Evolutionary conservation across 1,140 invertebrate genomes (phyloP), one percentile per base, ranked within the genome.

Genomic region (Drosophila lacteicornis): DNA sequence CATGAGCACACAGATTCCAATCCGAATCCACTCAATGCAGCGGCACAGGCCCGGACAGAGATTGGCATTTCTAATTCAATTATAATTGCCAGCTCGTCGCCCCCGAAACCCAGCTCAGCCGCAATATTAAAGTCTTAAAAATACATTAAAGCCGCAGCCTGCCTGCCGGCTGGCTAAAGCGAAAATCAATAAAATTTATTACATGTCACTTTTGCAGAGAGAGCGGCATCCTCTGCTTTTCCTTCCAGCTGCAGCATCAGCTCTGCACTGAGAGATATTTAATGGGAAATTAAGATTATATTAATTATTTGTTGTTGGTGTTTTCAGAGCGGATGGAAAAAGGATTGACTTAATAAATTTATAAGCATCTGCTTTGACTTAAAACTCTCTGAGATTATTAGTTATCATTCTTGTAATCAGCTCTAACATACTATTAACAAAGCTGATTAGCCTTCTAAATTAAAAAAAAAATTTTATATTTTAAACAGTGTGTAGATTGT

Each of bases 101-200:
- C 57, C 58, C 65, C 17, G 22, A 75, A 25, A 22, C 55, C 40
- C 42, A 15, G 33, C 25, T 53, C 19, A 5, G 42, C 70, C 71
- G 60, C 63, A 76, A 75, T 60, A 70, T 76, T 78, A 78, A 82
- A 79, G 79, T 59, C 68, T 82, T 82, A 82, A 78, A 82, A 79
- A 77, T 73, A 59, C 73, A 78, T 82, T 73, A 82, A 81, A 82
- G 79, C 73, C 71, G 58, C 73, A 66, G 19, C 43, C 40, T 45
- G 51, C 4, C 67, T 38, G 67, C 19, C 45, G 42, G 17, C 27
- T 19, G 47, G 27, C 71, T 62, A 79, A 84, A 80, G 81, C 53
- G 81, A 84, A 84, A 84, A 84, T 84, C 81, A 80, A 84, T 84
- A 84, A 80, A 80, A 84, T 84, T 84, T 84, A 84, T 84, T 77